Percentiles rank a stretch among this genome's conserved stretches.
phyloP scores from a whole-genome alignment of 2,888 invertebrate species.

The Synergus japonicus region DNA sequence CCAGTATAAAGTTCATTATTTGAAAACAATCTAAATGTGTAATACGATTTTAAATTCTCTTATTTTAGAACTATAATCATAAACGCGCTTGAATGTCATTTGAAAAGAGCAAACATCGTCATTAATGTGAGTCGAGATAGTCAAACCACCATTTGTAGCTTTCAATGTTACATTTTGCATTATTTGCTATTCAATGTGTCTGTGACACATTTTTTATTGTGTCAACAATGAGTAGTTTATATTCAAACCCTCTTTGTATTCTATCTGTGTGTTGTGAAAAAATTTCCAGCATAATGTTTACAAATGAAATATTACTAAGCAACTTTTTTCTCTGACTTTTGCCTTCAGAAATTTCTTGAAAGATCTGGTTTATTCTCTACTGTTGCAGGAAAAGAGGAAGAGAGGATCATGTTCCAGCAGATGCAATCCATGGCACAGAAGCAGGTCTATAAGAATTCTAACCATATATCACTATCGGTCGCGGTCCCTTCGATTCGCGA shows the following conservation, averaged over 20 bases:
- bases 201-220: conserved; percentile 1
- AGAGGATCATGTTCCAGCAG: conserved; percentile 97
- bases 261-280: not conserved
- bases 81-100: not conserved
- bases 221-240: not conserved
- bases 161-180: not conserved
- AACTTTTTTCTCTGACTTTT: not conserved
- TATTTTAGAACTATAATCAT: not conserved
- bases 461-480: conserved; percentile 56
- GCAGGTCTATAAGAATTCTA: conserved; percentile 86
- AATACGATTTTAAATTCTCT: not conserved
- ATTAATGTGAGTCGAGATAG: not conserved
- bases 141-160: not conserved
- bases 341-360: not conserved
- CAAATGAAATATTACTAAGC: not conserved
- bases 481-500: conserved; percentile 48
- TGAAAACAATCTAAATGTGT: not conserved
- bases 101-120: not conserved
- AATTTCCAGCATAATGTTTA: not conserved
- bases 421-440: conserved; percentile 98
- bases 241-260: not conserved
- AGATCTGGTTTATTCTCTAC: conserved; percentile 66
- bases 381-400: conserved; percentile 95
- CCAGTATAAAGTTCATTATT: not conserved
- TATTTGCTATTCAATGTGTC: not conserved